These are phyloP conservation scores for Ochlodes sylvanus DNA, from an alignment of 2,888 invertebrate genomes.

Conservation along the genomic window DNA sequence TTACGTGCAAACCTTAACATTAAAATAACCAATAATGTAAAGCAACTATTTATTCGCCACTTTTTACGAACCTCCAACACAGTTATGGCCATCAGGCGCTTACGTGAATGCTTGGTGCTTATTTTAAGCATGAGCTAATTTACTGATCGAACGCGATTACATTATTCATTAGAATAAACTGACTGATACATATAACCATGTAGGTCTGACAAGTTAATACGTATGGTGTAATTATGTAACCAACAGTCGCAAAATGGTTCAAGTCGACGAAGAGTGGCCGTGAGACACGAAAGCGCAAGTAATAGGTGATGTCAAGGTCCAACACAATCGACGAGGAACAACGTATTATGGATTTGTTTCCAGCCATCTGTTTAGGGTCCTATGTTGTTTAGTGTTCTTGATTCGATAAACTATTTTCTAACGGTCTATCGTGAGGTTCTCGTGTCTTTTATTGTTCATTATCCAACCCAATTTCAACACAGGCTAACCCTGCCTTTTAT, in stretches of 20 bases:
- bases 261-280: conserved; percentile 60
- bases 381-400: conserved; percentile 29
- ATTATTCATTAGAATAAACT: conserved; percentile 26
- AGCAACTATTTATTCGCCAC: conserved; percentile 10
- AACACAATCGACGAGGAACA: conserved; percentile 48
- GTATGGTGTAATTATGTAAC: conserved; percentile 41
- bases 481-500: conserved; percentile 15
- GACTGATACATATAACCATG: conserved; percentile 32
- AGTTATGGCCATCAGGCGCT: conserved; percentile 17
- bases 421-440: background rate
- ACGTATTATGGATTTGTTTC: conserved; percentile 36
- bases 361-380: conserved; percentile 6
- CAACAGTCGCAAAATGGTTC: conserved; percentile 51
- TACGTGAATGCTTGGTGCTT: conserved; percentile 25
- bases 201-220: conserved; percentile 27
- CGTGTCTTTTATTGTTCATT: background rate
- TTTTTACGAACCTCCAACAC: conserved; percentile 16
- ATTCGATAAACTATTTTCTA: conserved; percentile 1
- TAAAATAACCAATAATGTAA: conserved; percentile 16
- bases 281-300: conserved; percentile 68
- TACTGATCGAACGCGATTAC: conserved; percentile 24
- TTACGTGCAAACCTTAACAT: conserved; percentile 29
- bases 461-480: background rate
- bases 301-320: conserved; percentile 70
- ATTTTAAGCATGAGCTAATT: conserved; percentile 32